Conservation (phyloP, 2,888 invertebrate species). For the Cerastis leucographa region DNA sequence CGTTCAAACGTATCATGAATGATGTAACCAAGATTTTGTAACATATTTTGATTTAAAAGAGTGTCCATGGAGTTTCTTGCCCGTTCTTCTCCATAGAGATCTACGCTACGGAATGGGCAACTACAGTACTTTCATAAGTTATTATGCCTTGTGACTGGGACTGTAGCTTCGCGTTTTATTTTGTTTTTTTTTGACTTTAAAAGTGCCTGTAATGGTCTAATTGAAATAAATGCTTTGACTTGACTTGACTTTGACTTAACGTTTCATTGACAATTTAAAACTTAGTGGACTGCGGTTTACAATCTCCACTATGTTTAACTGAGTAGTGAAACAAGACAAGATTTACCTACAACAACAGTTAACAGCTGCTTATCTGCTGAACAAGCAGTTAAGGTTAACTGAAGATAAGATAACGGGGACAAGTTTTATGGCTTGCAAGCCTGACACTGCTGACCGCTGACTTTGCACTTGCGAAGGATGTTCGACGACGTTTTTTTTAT, state of each 20-base stretch:
- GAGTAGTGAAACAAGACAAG: constrained; percentile 27
- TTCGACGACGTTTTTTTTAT: neutral
- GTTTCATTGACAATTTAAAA: constrained; percentile 14
- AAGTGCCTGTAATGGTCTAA: too few relatives aligned
- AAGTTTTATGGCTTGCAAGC: constrained; percentile 35
- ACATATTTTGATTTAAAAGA: too few relatives aligned
- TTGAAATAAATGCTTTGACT: too few relatives aligned
- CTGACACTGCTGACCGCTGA: constrained; percentile 27
- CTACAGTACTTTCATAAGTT: too few relatives aligned
- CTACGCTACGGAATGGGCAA: too few relatives aligned
- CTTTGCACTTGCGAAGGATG: constrained; percentile 31
- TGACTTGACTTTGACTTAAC: too few relatives aligned
- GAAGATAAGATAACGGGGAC: constrained; percentile 39
- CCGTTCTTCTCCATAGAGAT: too few relatives aligned
- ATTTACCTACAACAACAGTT: constrained; percentile 19
- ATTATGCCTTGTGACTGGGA: too few relatives aligned
- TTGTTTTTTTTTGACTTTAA: too few relatives aligned
- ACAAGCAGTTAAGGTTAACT: constrained; percentile 41
- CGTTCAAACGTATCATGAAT: neutral
- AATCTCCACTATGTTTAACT: neutral
- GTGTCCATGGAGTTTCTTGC: too few relatives aligned
- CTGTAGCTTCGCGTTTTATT: too few relatives aligned
- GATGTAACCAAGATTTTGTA: too few relatives aligned
- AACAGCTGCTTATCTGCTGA: constrained; percentile 39
- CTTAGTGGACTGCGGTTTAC: neutral